Evolutionary conservation across 1,140 invertebrate genomes (phyloP).

Genomic region (Lanistes nyassanus): DNA sequence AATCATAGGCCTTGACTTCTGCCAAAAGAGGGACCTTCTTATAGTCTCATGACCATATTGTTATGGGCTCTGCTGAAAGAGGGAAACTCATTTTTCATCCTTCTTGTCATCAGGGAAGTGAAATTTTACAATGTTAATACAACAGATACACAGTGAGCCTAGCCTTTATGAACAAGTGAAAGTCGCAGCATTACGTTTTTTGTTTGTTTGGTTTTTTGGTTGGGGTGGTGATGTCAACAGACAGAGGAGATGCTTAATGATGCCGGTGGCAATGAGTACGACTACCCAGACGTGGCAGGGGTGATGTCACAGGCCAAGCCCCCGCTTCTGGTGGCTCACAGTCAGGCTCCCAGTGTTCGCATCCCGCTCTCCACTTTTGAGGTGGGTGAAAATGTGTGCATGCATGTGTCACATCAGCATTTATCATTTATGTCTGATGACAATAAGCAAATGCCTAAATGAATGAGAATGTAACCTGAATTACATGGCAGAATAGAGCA

Average conservation of each 20-base stretch:
- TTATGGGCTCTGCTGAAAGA: too few species aligned
- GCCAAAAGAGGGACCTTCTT: too few species aligned
- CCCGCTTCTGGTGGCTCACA: slow-evolving; percentile 28
- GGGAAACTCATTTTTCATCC: too few species aligned
- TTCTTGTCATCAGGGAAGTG: too few species aligned
- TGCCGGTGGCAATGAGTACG: slow-evolving; percentile 38
- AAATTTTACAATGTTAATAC: too few species aligned
- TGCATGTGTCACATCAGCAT: background rate
- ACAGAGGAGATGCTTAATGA: slow-evolving; percentile 41
- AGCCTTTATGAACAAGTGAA: background rate
- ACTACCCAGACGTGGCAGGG: slow-evolving; percentile 27
- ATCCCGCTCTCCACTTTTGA: slow-evolving; percentile 39
- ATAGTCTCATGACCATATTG: too few species aligned
- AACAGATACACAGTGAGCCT: too few species aligned
- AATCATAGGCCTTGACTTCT: too few species aligned
- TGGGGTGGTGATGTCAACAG: too few species aligned
- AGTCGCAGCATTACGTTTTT: background rate
- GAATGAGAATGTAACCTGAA: background rate
- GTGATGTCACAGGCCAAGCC: slow-evolving; percentile 16
- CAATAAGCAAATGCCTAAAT: background rate
- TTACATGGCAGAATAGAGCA: too few species aligned
- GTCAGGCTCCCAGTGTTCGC: slow-evolving; percentile 23
- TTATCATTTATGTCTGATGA: background rate
- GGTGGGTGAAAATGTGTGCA: background rate
- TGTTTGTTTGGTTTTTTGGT: slow-evolving; percentile 9